These are phyloP conservation scores for Oreochromis aureus DNA, from an alignment of 2,113 vertebrate genomes.

Conservation along the genomic window DNA sequence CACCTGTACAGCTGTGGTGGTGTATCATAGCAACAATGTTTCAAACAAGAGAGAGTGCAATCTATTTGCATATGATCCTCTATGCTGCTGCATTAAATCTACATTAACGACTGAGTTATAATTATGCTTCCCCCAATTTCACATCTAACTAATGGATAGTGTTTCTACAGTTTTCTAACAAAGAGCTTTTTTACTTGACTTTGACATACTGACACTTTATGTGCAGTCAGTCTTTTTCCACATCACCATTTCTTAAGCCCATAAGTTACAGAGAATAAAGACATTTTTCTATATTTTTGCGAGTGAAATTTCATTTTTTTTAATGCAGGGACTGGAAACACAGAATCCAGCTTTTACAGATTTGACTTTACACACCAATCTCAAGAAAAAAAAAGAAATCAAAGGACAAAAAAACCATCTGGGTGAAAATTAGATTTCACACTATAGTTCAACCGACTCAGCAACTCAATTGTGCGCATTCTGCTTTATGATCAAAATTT, in stretches of 20 bases:
- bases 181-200: background rate
- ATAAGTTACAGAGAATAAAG: background rate
- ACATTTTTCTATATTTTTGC: background rate
- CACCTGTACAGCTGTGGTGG: background rate
- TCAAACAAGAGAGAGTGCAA: too few species aligned
- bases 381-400: background rate
- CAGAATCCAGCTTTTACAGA: background rate
- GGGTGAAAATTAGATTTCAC: too few species aligned
- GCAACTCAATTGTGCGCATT: too few species aligned
- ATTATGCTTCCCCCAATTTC: background rate
- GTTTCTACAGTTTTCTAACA: background rate
- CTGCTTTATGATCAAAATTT: background rate
- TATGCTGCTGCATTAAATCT: background rate
- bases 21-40: background rate
- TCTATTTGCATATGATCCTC: background rate
- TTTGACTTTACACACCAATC: background rate
- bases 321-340: background rate
- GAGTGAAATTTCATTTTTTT: background rate
- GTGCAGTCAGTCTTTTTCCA: background rate
- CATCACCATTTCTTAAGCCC: background rate
- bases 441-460: too few species aligned
- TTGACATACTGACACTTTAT: background rate
- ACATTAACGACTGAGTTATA: background rate
- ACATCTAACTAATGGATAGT: background rate
- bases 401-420: too few species aligned